Evolutionary conservation across 1,140 invertebrate species (phyloP), one percentile per base, ranked within the genome.

Genomic region (Reticulitermes speratus): DNA sequence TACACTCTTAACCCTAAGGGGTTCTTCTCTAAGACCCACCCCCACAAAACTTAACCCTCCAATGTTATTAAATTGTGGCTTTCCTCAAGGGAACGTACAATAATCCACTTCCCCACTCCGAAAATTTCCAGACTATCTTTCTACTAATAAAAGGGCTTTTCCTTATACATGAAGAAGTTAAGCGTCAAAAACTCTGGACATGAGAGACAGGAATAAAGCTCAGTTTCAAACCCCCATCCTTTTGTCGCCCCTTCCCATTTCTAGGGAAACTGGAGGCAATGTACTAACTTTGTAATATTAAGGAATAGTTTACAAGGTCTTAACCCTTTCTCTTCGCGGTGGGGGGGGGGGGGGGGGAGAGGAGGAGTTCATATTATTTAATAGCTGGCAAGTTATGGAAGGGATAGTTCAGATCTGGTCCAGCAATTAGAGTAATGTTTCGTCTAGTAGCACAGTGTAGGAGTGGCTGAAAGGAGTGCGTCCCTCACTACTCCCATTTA

Each of bases 41-140:
- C 65, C 25, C 65, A 30, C 65, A 75, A 75, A 75, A 75, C 65
- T 84, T 84, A 52, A 52, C 44, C 44, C 44, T 52, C 48, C 83
- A 52, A 52, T 84, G 83, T 84, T 84, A 84, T 84, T 84, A 84
- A 84, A 84, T 84, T 84, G 83, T 84, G 83, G 83, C 48, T 84
- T 84, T 52, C 83, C 48, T 52, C 48, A 52, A 52, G 83, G 83
- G 48, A 84, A 84, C 83, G 48, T 52, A 8, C 32, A 5, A 45
- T 45, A 45, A 84, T 45, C 83, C 83, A 25, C 3, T 44, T 25
- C 65, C 65, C 65, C 59, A 65, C 59, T 25, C 65, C 65, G 14
- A 55, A 21, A 6, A 55, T 55, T 14, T 30, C 65, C 65, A 55
- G 52, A 55, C 25, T 25, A 75, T 75, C 65, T 75, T 75, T 75